Percentiles rank a stretch among this genome's conserved stretches.
Conservation (phyloP, 37 sponge, comb jelly and placozoan genomes). For the Spongia lamella region DNA sequence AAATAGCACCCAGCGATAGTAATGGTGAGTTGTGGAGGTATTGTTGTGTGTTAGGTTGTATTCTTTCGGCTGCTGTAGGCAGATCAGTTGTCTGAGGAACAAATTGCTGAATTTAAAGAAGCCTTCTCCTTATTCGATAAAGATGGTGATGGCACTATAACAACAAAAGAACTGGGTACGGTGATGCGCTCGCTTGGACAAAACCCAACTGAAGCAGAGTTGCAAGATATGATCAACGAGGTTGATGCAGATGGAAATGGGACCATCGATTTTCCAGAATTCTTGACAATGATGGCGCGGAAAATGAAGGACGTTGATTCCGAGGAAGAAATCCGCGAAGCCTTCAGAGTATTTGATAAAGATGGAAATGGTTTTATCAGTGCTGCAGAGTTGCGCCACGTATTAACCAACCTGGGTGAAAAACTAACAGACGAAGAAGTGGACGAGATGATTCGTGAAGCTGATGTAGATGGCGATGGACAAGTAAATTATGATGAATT, state of each 20-base stretch:
- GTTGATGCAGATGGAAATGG: conserved; percentile 98
- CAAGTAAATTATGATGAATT: conserved; percentile 98
- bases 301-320: conserved; percentile 98
- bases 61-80: no score
- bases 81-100: conserved; percentile 44
- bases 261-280: conserved; percentile 98
- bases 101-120: conserved; percentile 76
- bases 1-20: no score
- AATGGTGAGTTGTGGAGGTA: no score
- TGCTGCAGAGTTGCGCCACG: conserved; percentile 97
- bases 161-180: conserved; percentile 72
- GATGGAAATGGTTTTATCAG: conserved; percentile 99
- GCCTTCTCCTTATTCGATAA: conserved; percentile 84
- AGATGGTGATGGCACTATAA: conserved; percentile 80
- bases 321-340: conserved; percentile 98
- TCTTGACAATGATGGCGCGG: conserved; percentile 99
- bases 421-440: conserved; percentile 99
- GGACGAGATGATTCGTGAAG: conserved; percentile 99
- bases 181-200: conserved; percentile 83
- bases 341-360: conserved; percentile 99
- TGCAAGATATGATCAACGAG: conserved; percentile 75
- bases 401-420: conserved; percentile 99
- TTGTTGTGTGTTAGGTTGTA: no score
- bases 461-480: conserved; percentile 99
- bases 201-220: conserved; percentile 74